phyloP scores from a whole-genome alignment of 2,797 vertebrate genomes.

The Pseudochromis fuscus region DNA sequence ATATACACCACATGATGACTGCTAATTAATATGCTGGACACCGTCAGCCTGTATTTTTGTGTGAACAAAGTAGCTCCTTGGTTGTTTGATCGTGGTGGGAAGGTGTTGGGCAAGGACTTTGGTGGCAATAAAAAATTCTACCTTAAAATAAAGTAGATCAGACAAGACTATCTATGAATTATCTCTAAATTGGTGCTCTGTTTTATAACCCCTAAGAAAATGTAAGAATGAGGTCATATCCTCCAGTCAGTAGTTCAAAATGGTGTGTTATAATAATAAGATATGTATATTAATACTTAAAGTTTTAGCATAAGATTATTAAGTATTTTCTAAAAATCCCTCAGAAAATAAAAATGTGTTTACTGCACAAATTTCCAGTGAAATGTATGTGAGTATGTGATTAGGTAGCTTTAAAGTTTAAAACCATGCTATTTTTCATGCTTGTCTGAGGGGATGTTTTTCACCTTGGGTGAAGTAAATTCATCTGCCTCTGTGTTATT shows the following conservation, averaged over 20 bases:
- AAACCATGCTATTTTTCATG: conserved; percentile 32
- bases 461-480: conserved; percentile 43
- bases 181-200: too few relatives aligned
- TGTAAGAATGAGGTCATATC: background rate
- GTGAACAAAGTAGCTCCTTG: background rate
- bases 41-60: background rate
- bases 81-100: background rate
- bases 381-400: background rate
- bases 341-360: too few relatives aligned
- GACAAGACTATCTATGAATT: background rate
- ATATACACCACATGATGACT: background rate
- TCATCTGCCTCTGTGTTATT: conserved; percentile 39
- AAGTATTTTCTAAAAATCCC: too few relatives aligned
- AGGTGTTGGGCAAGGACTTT: background rate
- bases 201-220: background rate
- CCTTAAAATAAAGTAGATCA: background rate
- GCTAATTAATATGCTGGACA: conserved; percentile 17
- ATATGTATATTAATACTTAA: too few relatives aligned
- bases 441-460: conserved; percentile 35
- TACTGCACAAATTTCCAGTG: too few relatives aligned
- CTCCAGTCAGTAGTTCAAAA: too few relatives aligned
- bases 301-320: too few relatives aligned
- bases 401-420: too few relatives aligned
- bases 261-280: too few relatives aligned
- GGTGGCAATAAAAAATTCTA: background rate